These are phyloP conservation scores for Onthophagus taurus DNA, from an alignment of 1,140 invertebrate genomes.

Conservation along the genomic window DNA sequence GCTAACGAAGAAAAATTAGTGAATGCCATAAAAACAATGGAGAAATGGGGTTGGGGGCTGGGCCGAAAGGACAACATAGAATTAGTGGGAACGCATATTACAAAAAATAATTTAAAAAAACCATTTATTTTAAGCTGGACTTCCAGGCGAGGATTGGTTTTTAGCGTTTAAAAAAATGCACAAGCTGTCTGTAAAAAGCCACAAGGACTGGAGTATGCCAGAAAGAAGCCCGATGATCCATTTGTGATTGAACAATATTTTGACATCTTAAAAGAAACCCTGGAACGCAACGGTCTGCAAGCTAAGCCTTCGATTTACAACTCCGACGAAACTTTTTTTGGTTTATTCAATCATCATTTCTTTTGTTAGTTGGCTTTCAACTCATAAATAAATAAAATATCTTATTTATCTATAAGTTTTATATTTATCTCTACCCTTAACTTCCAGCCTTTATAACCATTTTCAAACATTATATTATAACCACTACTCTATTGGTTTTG, in stretches of 20 bases:
- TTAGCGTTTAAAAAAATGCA: conserved; percentile 4
- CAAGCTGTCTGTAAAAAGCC: not conserved
- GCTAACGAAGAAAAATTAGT: conserved; percentile 11
- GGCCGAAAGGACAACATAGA: conserved; percentile 4
- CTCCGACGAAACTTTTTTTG: too few relatives aligned
- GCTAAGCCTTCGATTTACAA: too few relatives aligned
- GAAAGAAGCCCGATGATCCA: conserved; percentile 1
- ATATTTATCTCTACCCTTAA: too few relatives aligned
- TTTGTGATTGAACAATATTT: conserved; percentile 8
- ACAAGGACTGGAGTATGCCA: not conserved
- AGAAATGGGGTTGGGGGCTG: conserved; percentile 8
- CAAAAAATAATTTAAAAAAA: not conserved
- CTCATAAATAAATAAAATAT: too few relatives aligned
- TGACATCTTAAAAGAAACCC: conserved; percentile 1
- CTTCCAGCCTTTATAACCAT: too few relatives aligned
- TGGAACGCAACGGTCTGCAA: not conserved
- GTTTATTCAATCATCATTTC: too few relatives aligned
- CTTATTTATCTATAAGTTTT: too few relatives aligned
- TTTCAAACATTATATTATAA: too few relatives aligned
- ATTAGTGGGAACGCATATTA: conserved; percentile 3
- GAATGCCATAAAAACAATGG: conserved; percentile 6
- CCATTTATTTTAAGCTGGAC: not conserved
- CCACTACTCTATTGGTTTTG: too few relatives aligned
- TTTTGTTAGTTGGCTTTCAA: too few relatives aligned
- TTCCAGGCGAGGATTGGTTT: not conserved